A percentile compares a stretch with the other conserved stretches of the same genome.
phyloP scores from a whole-genome alignment of 1,140 invertebrate genomes.

The Cephus cinctus region DNA sequence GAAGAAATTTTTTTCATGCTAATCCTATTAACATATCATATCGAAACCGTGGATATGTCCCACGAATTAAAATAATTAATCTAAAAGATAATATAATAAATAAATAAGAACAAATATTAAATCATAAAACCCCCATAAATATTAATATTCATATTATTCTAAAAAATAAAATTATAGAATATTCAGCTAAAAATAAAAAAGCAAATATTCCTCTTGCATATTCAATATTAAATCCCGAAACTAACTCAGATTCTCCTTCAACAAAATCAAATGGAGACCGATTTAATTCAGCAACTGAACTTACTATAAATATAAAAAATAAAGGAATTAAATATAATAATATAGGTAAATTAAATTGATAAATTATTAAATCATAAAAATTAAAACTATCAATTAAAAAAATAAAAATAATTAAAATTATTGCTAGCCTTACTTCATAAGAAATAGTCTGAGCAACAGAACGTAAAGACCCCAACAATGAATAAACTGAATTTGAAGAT shows the following conservation, averaged over 20 bases:
- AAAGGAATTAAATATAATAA: constrained; percentile 55
- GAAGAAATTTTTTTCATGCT: constrained; percentile 59
- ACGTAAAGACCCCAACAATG: constrained; percentile 63
- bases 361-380: constrained; percentile 11
- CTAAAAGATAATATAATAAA: constrained; percentile 55
- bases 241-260: constrained; percentile 72
- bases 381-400: constrained; percentile 44
- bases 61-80: constrained; percentile 61
- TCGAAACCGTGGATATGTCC: constrained; percentile 58
- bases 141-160: constrained; percentile 58
- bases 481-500: constrained; percentile 68
- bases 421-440: constrained; percentile 65
- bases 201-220: constrained; percentile 68
- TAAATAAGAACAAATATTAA: constrained; percentile 56
- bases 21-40: constrained; percentile 66
- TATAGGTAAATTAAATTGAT: constrained; percentile 36
- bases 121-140: constrained; percentile 58
- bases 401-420: constrained; percentile 58
- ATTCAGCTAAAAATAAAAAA: constrained; percentile 72
- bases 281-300: constrained; percentile 69
- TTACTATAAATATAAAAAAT: constrained; percentile 59
- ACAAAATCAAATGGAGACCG: constrained; percentile 77
- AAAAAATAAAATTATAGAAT: constrained; percentile 69
- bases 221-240: constrained; percentile 76
- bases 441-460: constrained; percentile 67